Evolutionary conservation across 35 echinoderm and acorn worm species (phyloP), one percentile per base, ranked within the genome.

Genomic region (Apostichopus japonicus): DNA sequence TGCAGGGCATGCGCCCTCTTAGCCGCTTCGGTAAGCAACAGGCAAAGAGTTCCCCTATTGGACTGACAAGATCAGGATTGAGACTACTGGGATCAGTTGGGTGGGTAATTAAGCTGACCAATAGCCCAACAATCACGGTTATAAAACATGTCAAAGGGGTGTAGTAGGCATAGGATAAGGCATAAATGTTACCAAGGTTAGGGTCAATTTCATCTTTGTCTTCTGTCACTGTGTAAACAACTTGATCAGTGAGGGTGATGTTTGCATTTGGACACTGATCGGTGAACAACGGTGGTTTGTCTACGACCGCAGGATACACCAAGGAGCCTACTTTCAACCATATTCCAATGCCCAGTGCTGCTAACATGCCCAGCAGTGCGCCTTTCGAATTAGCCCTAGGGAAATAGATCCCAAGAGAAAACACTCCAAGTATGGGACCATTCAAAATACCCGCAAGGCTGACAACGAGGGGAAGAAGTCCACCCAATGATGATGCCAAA

Each of bases 341-440:
- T 59, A 79, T 23, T 4, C 84, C 84, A 70, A 93, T 79, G 1
- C 23, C 84, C 14, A 93, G 24, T 13, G 82, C 92, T 80, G 72
- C 8, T 13, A 93, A 21, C 86, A 93, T 79, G 10, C 92, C 92
- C 17, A 24, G 7, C 10, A 93, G 55, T 44, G 86, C 92, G 4
- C 92, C 92, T 54, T 80, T 89, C 13, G 73, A 90, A 79, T 94
- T 91, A 5, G 87, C 77, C 84, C 92, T 79, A 8, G 92, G 86
- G 23, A 93, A 93, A 25, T 87, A 93, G 10, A 93, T 24, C 8
- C 92, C 92, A 4, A 93, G 53, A 15, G 58, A 87, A 22, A 93
- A 93, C 4, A 93, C 70, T 0, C 92, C 92, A 1, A 93, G 65
- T 61, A 93, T 79, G 4, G 92, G 92, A 16, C 82, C 92, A 11